A percentile compares a stretch with the other conserved stretches of the same genome.
Evolutionary conservation across 2,113 vertebrate genomes (phyloP).

Genomic region (Pomatorhinus ruficollis): DNA sequence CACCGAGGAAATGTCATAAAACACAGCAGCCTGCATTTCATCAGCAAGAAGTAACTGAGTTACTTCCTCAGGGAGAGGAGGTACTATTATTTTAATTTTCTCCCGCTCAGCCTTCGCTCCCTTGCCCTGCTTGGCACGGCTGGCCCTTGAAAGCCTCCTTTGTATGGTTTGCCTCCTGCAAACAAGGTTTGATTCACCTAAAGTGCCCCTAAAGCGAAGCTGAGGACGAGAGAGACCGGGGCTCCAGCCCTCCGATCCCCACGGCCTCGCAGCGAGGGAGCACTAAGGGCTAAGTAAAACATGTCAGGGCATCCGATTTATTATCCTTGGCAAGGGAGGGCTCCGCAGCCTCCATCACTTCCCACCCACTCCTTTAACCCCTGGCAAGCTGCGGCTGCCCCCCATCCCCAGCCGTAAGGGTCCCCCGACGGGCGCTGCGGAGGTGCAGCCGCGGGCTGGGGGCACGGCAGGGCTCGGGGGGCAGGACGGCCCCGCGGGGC

Average conservation of each 20-base stretch:
- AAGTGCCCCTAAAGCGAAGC: conserved; percentile 48
- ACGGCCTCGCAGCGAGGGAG: conserved; percentile 15
- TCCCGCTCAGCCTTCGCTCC: neutral
- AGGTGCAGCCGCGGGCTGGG: neutral
- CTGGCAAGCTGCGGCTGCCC: neutral
- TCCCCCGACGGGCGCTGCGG: neutral
- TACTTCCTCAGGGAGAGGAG: neutral
- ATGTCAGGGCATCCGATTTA: conserved; percentile 59
- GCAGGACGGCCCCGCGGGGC: neutral
- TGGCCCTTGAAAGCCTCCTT: conserved; percentile 68
- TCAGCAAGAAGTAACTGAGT: neutral
- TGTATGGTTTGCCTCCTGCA: conserved; percentile 46
- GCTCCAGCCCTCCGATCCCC: neutral
- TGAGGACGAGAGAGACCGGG: neutral
- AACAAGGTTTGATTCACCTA: conserved; percentile 75
- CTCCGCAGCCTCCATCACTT: conserved; percentile 23
- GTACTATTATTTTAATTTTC: neutral
- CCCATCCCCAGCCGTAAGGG: neutral
- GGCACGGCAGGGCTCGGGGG: neutral
- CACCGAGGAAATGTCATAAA: neutral
- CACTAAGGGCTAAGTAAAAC: conserved; percentile 39
- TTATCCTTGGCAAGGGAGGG: conserved; percentile 59
- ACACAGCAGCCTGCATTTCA: neutral
- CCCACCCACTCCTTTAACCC: conserved; percentile 52
- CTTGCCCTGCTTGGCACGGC: neutral